Conservation (phyloP, 2,797 vertebrate genomes). For the Ispidina picta region DNA sequence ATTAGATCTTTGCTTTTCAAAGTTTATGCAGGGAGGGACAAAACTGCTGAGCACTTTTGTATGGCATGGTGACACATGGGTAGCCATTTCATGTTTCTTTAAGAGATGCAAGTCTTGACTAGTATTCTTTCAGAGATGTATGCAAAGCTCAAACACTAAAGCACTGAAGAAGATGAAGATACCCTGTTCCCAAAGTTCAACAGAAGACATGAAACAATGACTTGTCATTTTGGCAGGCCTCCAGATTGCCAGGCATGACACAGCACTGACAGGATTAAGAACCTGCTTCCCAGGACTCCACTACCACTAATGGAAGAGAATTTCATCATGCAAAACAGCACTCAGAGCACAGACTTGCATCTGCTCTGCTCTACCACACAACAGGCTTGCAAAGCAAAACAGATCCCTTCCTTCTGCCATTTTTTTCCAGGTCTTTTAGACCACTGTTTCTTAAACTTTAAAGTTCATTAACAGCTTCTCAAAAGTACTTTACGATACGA, state of each 20-base stretch:
- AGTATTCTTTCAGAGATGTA: neutral
- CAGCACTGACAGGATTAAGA: neutral
- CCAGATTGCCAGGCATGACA: neutral
- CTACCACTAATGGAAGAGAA: neutral
- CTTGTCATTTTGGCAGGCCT: neutral
- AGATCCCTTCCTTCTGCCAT: neutral
- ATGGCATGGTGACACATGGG: neutral
- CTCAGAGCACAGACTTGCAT: neutral
- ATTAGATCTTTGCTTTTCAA: neutral
- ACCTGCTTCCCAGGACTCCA: neutral
- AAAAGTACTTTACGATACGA: neutral
- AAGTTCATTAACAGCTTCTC: neutral
- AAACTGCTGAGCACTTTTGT: neutral
- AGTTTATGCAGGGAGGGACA: neutral
- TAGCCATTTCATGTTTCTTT: neutral
- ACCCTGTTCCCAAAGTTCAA: neutral
- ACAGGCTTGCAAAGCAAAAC: neutral
- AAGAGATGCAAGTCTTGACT: neutral
- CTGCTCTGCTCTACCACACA: neutral
- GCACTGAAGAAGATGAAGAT: neutral
- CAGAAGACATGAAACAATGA: neutral
- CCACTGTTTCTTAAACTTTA: neutral
- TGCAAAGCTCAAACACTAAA: neutral
- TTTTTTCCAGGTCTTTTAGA: neutral
- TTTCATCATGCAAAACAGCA: neutral